These are phyloP conservation scores for Cavia aperea DNA, from an alignment of 2,113 vertebrate species.

Conservation along the genomic window DNA sequence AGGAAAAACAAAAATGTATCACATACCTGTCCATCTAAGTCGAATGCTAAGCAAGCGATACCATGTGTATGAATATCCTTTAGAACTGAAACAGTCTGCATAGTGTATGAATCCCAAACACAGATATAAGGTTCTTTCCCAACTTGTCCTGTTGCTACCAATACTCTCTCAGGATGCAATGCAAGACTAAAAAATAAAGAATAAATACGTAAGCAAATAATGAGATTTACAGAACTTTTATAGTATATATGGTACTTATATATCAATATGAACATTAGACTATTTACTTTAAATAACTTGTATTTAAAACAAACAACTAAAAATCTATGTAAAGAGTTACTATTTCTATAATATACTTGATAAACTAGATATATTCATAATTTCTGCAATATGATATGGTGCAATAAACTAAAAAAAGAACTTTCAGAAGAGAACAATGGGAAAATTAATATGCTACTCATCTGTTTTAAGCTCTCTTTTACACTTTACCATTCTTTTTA, in stretches of 20 bases:
- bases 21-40: constrained; percentile 95
- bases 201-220: neutral
- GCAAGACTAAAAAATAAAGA: constrained; percentile 84
- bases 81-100: constrained; percentile 93
- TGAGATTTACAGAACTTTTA: constrained; percentile 23
- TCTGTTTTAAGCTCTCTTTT: neutral
- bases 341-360: neutral
- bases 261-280: constrained; percentile 29
- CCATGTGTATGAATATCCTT: constrained; percentile 96
- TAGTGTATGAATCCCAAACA: constrained; percentile 95
- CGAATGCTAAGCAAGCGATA: constrained; percentile 95
- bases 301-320: constrained; percentile 49
- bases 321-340: constrained; percentile 9
- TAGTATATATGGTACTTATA: neutral
- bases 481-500: constrained; percentile 34
- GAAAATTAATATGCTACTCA: constrained; percentile 6
- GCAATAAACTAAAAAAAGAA: constrained; percentile 1
- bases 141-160: constrained; percentile 98
- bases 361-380: neutral
- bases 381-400: neutral
- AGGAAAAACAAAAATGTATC: constrained; percentile 47
- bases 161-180: constrained; percentile 91
- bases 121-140: constrained; percentile 98
- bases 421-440: neutral
- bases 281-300: constrained; percentile 34